Conservation (phyloP, 2,888 invertebrate genomes). For the Hirtodrosophila trivittata region DNA sequence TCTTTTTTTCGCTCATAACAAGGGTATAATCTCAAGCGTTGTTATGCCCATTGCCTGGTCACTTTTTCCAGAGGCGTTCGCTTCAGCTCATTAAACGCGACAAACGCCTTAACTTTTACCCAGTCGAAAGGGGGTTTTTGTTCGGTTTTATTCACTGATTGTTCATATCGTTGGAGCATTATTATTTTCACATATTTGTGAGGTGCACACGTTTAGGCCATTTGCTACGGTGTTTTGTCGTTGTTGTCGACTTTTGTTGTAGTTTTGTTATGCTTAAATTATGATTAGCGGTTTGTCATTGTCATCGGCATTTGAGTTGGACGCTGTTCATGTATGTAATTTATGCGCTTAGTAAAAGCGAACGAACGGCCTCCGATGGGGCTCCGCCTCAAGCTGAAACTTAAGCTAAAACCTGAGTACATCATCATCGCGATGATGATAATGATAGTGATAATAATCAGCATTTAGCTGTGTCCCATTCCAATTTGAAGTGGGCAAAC, state of each 20-base stretch:
- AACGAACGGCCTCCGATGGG: constrained; percentile 34
- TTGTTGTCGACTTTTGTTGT: constrained; percentile 12
- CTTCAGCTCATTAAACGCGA: constrained; percentile 58
- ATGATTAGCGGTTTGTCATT: constrained; percentile 74
- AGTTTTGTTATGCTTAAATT: constrained; percentile 63
- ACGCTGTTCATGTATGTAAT: constrained; percentile 35
- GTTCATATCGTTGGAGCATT: constrained; percentile 33
- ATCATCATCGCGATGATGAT: constrained; percentile 11
- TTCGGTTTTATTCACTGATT: constrained; percentile 10
- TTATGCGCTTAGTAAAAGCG: constrained; percentile 53
- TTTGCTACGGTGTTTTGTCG: constrained; percentile 25
- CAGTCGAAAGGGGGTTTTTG: constrained; percentile 35
- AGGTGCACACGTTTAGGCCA: constrained; percentile 66
- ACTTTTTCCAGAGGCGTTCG: constrained; percentile 19
- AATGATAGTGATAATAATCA: constrained; percentile 15
- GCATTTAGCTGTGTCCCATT: constrained; percentile 15
- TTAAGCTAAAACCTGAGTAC: constrained; percentile 13
- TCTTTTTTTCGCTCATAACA: background rate
- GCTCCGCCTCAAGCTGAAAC: constrained; percentile 19
- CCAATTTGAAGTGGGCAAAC: constrained; percentile 56
- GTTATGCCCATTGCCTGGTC: constrained; percentile 24
- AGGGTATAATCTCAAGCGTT: constrained; percentile 12
- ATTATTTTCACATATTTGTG: constrained; percentile 67
- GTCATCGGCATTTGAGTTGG: constrained; percentile 43
- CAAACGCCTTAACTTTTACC: constrained; percentile 62